These are phyloP conservation scores for Mycalesis mineus DNA, from an alignment of 2,888 invertebrate species.

Conservation along the genomic window DNA sequence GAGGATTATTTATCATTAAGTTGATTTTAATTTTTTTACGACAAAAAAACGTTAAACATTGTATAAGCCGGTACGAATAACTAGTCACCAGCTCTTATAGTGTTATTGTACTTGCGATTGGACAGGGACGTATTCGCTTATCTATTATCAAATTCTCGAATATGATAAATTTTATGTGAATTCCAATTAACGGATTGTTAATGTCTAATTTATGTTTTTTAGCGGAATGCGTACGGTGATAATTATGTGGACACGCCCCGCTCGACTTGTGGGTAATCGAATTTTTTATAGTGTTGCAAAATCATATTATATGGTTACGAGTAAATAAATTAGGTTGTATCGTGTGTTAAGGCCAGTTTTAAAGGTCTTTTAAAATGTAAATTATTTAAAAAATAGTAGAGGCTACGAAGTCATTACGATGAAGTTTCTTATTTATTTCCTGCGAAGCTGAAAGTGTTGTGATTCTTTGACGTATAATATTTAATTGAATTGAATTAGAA, in stretches of 20 bases:
- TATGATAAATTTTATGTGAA: conserved; percentile 24
- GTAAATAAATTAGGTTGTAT: background rate
- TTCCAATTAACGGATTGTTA: conserved; percentile 22
- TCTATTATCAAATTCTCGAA: conserved; percentile 15
- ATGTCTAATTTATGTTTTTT: conserved; percentile 10
- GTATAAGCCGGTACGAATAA: background rate
- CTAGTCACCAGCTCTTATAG: background rate
- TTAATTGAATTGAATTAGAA: too few relatives aligned
- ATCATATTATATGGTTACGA: background rate
- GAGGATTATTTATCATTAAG: too few relatives aligned
- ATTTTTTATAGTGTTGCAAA: conserved; percentile 1
- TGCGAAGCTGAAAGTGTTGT: too few relatives aligned
- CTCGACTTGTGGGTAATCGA: background rate
- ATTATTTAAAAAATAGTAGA: too few relatives aligned
- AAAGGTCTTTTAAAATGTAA: background rate
- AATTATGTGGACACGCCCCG: conserved; percentile 3
- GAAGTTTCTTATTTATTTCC: too few relatives aligned
- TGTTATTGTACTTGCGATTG: conserved; percentile 18
- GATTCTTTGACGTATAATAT: too few relatives aligned
- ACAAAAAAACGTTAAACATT: too few relatives aligned
- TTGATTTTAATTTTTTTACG: too few relatives aligned
- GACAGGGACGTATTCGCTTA: conserved; percentile 15
- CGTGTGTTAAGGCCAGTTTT: background rate
- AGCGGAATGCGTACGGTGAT: background rate
- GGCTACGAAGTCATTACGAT: too few relatives aligned